These are phyloP conservation scores for Isichthys henryi DNA, from an alignment of 2,113 vertebrate genomes.

Conservation along the genomic window DNA sequence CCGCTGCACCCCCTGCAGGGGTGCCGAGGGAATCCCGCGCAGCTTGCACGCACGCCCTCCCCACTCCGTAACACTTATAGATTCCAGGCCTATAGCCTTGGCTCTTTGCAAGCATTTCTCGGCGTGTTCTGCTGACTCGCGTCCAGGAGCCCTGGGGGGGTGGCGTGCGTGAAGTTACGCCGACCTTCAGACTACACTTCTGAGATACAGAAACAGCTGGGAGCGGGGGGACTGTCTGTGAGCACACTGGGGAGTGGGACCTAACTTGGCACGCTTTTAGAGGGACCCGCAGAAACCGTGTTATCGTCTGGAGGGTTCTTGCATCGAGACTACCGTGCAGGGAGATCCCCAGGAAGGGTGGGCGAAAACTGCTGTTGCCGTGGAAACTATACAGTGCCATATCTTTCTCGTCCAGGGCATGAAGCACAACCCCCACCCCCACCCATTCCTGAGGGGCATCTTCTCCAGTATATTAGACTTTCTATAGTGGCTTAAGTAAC, in stretches of 20 bases:
- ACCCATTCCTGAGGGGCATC: not conserved
- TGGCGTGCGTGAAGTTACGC: not conserved
- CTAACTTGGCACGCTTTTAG: not conserved
- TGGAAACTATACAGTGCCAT: conserved; percentile 1
- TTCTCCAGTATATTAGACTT: not conserved
- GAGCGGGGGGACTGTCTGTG: not conserved
- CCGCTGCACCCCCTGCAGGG: not conserved
- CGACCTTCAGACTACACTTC: conserved; percentile 1
- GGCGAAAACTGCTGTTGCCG: conserved; percentile 1
- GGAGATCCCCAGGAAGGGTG: not conserved
- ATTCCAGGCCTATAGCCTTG: not conserved
- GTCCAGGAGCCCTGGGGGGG: not conserved
- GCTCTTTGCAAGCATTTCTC: not conserved
- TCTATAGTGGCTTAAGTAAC: not conserved
- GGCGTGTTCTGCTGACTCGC: not conserved
- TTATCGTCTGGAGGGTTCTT: not conserved
- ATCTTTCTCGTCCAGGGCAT: not conserved
- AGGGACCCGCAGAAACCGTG: not conserved
- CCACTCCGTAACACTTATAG: not conserved
- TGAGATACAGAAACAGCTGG: not conserved
- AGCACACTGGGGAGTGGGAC: not conserved
- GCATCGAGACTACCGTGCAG: not conserved
- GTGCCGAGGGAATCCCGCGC: not conserved
- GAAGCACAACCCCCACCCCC: not conserved
- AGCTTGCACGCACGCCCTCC: not conserved